Base-by-base conservation (phyloP, 2,888 invertebrate genomes). In the Neoaliturus tenellus region DNA sequence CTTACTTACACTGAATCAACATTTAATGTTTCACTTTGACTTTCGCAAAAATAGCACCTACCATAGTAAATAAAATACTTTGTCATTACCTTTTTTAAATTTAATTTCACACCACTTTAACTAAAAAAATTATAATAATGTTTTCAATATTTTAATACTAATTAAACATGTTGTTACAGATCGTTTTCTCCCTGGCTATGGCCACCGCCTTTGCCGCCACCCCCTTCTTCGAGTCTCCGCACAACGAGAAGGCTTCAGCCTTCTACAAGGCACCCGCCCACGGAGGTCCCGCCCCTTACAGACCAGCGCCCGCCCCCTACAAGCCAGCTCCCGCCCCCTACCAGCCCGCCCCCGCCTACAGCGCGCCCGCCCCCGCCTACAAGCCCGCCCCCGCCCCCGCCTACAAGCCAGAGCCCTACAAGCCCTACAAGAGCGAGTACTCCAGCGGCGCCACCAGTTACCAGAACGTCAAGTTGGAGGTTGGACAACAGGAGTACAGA, bases 251-350 rank as follows among this genome's bases (percentile, higher is more conserved):
- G 20, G 78, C 78, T 10, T 78, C 78, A 3, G 78, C 75, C 14
- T 80, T 80, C 81, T 67, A 67, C 67, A 81, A 81, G 62, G 23
- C 58, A 25, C 81, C 78, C 55, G 78, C 78, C n/a, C 73, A 75
- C 39, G 44, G 73, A 23, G 73, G 25, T 25, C 44, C 28, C 25
- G 28, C 44, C 28, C 75, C 44, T 20, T 5, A 8, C 25, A 3
- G 35, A 39, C 44, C 44, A 44, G 25, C 44, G 28, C 73, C 73
- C 2, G 35, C 35, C n/a, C 35, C 69, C 69, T 35, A 20, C n/a
- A 35, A 35, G 5, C 39, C 35, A 35, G n/a, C 35, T 25, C 73
- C 73, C 5, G 73, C 73, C 39, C 73, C 73, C 28, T 6, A 31
- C 28, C 33, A 67, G 31, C 28, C n/a, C 17, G 31, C 67, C 8